Conservation (phyloP, 2,888 invertebrate genomes). For the Caenorhabditis parvicauda region DNA sequence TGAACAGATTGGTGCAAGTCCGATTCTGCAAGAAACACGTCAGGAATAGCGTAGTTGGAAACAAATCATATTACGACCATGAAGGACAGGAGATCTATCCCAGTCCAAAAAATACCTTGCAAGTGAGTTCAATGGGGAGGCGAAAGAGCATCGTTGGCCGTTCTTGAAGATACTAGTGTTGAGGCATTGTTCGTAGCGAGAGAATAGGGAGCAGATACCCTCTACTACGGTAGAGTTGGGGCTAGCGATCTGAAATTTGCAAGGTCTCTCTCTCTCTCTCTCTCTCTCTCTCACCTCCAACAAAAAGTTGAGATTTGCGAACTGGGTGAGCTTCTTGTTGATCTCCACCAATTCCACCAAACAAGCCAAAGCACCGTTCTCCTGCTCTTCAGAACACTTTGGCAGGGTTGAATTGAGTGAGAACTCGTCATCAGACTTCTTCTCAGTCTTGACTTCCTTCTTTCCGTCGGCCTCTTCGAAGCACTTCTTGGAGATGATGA, state of each 20-base stretch:
- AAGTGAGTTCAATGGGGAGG: constrained; percentile 57
- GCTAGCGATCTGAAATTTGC: constrained; percentile 32
- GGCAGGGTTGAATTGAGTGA: constrained; percentile 35
- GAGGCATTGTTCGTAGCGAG: constrained; percentile 47
- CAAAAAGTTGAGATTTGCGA: constrained; percentile 53
- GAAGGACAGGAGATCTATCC: too few species aligned
- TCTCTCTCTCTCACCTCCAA: constrained; percentile 33
- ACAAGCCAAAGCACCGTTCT: constrained; percentile 56
- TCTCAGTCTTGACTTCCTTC: constrained; percentile 26
- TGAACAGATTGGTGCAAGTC: constrained; percentile 55
- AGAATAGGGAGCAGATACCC: constrained; percentile 51
- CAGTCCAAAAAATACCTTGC: constrained; percentile 36
- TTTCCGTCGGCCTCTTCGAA: constrained; percentile 29
- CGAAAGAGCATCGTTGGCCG: constrained; percentile 51
- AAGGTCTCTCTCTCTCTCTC: background rate
- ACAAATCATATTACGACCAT: background rate
- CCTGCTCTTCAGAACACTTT: constrained; percentile 46
- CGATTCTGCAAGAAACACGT: constrained; percentile 40
- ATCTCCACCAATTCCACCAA: constrained; percentile 58
- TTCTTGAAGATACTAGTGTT: constrained; percentile 46
- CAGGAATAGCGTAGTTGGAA: too few species aligned
- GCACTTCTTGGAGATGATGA: constrained; percentile 40
- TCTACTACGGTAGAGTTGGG: constrained; percentile 51
- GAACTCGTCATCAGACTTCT: constrained; percentile 28
- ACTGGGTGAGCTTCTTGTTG: constrained; percentile 51